Conservation (phyloP, 2,797 vertebrate species). For the Furcifer pardalis region DNA sequence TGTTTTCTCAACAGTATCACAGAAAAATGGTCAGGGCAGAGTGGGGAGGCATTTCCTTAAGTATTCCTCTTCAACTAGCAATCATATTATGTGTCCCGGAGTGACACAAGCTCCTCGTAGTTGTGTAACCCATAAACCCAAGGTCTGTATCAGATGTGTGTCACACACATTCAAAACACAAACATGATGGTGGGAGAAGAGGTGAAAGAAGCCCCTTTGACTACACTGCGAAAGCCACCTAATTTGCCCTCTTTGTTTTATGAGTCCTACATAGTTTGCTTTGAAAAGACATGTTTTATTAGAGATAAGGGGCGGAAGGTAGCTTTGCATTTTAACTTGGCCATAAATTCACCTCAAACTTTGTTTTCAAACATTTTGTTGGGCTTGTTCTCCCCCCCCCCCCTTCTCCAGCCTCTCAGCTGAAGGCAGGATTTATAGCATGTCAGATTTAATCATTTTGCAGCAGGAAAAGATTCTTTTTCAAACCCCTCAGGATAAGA, state of each 20-base stretch:
- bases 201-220: not conserved
- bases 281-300: conserved; percentile 26
- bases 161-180: not conserved
- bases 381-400: not conserved
- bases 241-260: not conserved
- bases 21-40: too few relatives aligned
- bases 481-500: conserved; percentile 31
- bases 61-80: not conserved
- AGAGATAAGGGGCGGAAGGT: conserved; percentile 19
- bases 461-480: conserved; percentile 32
- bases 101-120: not conserved
- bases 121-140: not conserved
- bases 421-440: conserved; percentile 50
- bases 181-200: not conserved
- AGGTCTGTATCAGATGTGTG: not conserved
- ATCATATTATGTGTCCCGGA: not conserved
- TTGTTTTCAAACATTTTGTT: conserved; percentile 45
- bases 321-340: conserved; percentile 25
- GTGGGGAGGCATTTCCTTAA: not conserved
- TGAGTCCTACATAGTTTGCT: not conserved
- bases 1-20: not conserved
- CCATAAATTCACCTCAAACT: conserved; percentile 34
- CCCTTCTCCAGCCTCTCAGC: conserved; percentile 2
- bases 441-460: conserved; percentile 38
- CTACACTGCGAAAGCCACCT: not conserved